Base-by-base conservation (phyloP, 2,797 vertebrate species). In the Amphiprion clarkii region DNA sequence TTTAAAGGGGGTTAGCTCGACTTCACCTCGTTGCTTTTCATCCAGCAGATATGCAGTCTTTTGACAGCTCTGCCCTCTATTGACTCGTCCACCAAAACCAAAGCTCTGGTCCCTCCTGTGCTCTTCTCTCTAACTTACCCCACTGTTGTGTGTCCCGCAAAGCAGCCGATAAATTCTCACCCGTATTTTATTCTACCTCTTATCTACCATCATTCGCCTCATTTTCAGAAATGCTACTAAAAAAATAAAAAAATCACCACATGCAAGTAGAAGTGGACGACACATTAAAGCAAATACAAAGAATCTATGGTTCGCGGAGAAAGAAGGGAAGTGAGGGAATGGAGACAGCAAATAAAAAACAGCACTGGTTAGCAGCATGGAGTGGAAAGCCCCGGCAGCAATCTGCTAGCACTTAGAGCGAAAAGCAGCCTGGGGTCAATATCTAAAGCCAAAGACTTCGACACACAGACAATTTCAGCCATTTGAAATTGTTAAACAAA, bases 331-430 rank as follows among this genome's bases (percentile, higher is more conserved):
- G 72, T 39, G 52, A 78, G 56, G 65, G 55, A 76, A 65, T 19
- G 64, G 39, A 83, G 74, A 70, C 21, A 8, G 64, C 61, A 78
- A 83, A 87, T 79, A 76, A 66, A 75, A 82, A 78, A 55, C 73
- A 81, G 75, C 48, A 33, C 39, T 71, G 79, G 74, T 89, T 83
- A 79, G 73, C 74, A 68, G 81, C 58, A 48, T 57, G 70, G 74
- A 83, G 74, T 71, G 64, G 83, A 93, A 88, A 87, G 79, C 74
- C 74, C 74, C 80, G 74, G 76, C 77, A 83, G 72, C 83, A 89
- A 82, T 89, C 89, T 93, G 91, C 84, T 84, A 92, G 71, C 87
- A 92, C 82, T 94, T 92, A 92, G 36, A 80, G 74, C 48, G 61
- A 86, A 14, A 87, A 86, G 78, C 80, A 84, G 74, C 87, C 76